Percentiles rank a stretch among this genome's conserved stretches.
Conservation (phyloP, 2,797 vertebrate species). For the Sphenodon punctatus region DNA sequence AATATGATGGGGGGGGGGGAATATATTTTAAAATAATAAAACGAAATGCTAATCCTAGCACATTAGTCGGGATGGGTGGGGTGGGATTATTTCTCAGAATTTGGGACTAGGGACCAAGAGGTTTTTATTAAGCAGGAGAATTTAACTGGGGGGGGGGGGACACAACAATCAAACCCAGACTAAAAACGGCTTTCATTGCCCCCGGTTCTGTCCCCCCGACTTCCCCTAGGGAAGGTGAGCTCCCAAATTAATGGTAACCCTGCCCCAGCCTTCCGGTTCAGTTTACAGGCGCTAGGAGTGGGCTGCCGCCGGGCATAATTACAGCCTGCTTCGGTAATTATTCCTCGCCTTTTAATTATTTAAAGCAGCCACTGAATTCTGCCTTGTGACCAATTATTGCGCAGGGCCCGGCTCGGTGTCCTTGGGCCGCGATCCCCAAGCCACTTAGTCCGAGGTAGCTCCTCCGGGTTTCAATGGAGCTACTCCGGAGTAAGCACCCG, state of each 20-base stretch:
- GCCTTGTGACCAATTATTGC: constrained; percentile 74
- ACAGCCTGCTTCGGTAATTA: constrained; percentile 94
- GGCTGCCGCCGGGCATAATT: constrained; percentile 77
- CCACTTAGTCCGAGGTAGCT: no score
- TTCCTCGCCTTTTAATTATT: constrained; percentile 92
- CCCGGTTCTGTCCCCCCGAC: not conserved
- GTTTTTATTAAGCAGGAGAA: no score
- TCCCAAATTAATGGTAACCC: constrained; percentile 55
- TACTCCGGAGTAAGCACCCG: no score
- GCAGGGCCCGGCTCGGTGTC: no score
- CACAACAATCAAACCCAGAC: no score
- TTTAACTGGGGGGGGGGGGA: constrained; percentile 41
- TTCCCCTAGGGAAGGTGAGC: not conserved
- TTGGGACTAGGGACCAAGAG: no score
- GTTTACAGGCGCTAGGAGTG: constrained; percentile 74
- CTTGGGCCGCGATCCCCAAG: no score
- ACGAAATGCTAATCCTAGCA: no score
- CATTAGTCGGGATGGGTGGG: no score
- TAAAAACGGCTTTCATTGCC: no score
- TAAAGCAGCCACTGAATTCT: constrained; percentile 78
- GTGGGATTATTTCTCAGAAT: no score
- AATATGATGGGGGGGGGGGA: constrained; percentile 49
- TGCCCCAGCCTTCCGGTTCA: constrained; percentile 74
- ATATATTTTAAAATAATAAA: constrained; percentile 83
- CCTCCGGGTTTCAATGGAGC: no score